phyloP scores from a whole-genome alignment of 2,113 vertebrate genomes.

The Mobula hypostoma region DNA sequence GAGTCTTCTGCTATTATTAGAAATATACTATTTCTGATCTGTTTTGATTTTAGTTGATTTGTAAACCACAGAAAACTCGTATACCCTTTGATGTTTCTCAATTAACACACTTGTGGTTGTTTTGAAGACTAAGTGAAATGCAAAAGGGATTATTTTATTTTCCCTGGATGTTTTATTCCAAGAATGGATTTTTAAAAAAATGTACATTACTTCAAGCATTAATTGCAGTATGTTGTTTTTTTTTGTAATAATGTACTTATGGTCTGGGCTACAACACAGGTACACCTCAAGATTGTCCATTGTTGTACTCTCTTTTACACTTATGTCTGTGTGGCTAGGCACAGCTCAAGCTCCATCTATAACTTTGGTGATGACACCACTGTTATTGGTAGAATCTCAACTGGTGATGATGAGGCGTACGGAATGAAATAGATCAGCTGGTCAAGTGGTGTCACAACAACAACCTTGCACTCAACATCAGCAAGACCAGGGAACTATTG shows the following conservation, averaged over 20 bases:
- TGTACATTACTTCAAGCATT: background rate
- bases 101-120: background rate
- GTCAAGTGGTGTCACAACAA: too few relatives aligned
- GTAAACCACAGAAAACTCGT: background rate
- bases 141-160: background rate
- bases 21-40: background rate
- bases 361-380: too few relatives aligned
- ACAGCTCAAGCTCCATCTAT: too few relatives aligned
- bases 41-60: background rate
- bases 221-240: background rate
- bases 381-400: too few relatives aligned
- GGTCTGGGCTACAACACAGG: background rate
- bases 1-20: background rate
- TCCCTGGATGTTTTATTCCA: background rate
- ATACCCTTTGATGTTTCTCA: background rate
- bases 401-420: too few relatives aligned
- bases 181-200: background rate
- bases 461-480: too few relatives aligned
- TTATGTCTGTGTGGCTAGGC: too few relatives aligned
- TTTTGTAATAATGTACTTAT: background rate
- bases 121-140: background rate
- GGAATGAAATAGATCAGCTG: too few relatives aligned
- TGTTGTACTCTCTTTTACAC: too few relatives aligned
- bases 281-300: too few relatives aligned
- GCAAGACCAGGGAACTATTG: too few relatives aligned